Conservation (phyloP, 2,113 vertebrate genomes). For the Megaceryle torquata region DNA sequence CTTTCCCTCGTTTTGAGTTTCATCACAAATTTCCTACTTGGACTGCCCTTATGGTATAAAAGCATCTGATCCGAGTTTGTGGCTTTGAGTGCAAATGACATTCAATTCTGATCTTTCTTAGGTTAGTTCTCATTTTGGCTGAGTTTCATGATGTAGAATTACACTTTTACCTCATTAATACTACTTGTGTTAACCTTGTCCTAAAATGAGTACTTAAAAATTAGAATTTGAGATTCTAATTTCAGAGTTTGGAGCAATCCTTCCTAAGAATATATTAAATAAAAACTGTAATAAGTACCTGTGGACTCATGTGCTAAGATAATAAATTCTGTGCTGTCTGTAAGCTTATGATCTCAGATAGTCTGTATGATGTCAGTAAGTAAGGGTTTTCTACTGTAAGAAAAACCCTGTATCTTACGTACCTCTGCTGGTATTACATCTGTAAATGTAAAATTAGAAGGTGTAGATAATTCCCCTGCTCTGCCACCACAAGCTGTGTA, state of each 20-base stretch:
- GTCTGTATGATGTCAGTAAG: neutral
- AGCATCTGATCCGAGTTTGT: constrained; percentile 10
- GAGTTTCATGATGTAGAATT: neutral
- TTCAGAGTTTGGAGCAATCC: neutral
- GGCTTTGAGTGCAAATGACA: neutral
- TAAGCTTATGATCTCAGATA: neutral
- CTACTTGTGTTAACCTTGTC: neutral
- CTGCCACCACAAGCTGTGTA: neutral
- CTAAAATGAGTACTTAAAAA: neutral
- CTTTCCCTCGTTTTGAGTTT: neutral
- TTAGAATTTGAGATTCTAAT: neutral
- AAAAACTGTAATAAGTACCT: neutral
- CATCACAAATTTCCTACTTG: neutral
- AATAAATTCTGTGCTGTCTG: neutral
- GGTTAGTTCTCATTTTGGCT: neutral
- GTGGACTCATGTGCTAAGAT: neutral
- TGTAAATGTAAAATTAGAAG: neutral
- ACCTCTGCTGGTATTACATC: neutral
- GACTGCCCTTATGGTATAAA: neutral
- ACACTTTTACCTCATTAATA: neutral
- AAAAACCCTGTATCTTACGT: neutral
- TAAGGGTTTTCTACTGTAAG: neutral
- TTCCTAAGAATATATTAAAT: neutral
- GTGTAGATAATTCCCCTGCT: neutral
- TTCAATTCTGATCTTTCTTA: neutral